These are phyloP conservation scores for Melipona beecheii DNA, from an alignment of 2,888 invertebrate genomes.

Conservation along the genomic window DNA sequence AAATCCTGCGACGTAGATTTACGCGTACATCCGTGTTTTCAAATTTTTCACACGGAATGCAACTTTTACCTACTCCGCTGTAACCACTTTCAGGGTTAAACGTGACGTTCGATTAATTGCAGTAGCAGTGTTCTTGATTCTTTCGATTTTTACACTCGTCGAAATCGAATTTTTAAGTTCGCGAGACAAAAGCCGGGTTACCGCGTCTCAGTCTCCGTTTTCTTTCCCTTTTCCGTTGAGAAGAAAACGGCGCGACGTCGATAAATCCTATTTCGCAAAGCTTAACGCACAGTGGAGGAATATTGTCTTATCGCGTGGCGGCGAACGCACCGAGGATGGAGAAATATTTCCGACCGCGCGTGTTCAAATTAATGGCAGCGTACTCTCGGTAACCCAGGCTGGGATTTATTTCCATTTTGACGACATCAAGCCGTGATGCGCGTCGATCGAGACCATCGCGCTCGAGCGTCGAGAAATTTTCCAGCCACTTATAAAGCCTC, in stretches of 20 bases:
- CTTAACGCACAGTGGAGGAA: neutral
- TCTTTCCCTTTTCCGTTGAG: neutral
- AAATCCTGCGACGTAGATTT: no score
- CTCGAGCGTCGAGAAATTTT: constrained; percentile 8
- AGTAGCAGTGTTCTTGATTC: neutral
- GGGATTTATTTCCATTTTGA: constrained; percentile 33
- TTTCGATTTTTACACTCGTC: neutral
- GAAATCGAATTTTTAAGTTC: neutral
- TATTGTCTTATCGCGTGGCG: constrained; percentile 12
- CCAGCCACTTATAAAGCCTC: no score
- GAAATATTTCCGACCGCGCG: constrained; percentile 23
- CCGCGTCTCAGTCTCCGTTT: neutral
- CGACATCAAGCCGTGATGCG: neutral
- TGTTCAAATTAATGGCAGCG: neutral
- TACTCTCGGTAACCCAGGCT: neutral
- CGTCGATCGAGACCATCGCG: constrained; percentile 14
- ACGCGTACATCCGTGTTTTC: no score
- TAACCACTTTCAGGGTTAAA: neutral
- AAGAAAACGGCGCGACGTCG: neutral
- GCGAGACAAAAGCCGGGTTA: neutral
- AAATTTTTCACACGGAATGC: no score
- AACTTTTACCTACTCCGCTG: no score
- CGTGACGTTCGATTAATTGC: neutral
- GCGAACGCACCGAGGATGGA: neutral
- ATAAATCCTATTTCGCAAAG: constrained; percentile 6